phyloP scores from a whole-genome alignment of 2,113 vertebrate species.

The Alethe diademata region DNA sequence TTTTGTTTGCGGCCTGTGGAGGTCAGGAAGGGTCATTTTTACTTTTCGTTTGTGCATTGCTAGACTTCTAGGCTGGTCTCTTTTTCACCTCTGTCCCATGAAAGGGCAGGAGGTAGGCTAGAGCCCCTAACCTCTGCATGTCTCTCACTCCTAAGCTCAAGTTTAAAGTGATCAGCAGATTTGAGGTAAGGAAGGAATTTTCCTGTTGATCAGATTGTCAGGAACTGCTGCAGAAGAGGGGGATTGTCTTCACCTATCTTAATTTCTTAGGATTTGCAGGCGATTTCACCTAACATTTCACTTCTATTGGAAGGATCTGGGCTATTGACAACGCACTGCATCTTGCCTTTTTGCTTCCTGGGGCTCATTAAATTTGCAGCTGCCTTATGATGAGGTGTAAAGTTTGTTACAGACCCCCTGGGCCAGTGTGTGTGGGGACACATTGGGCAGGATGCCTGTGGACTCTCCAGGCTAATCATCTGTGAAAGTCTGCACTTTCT shows the following conservation, averaged over 20 bases:
- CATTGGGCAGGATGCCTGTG: not conserved
- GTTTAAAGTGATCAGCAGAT: not conserved
- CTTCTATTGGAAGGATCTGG: not conserved
- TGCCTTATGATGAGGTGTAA: slow-evolving; percentile 39
- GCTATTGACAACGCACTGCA: not conserved
- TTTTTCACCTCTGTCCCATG: slow-evolving; percentile 20
- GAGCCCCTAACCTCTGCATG: not conserved
- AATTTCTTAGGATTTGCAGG: not conserved
- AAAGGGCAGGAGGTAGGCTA: not conserved
- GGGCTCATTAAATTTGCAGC: slow-evolving; percentile 28
- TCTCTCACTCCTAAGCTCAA: not conserved
- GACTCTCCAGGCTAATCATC: not conserved
- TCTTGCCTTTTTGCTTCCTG: not conserved
- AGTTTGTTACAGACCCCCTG: not conserved
- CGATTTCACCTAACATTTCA: not conserved
- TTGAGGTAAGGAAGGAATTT: not conserved
- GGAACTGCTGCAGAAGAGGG: not conserved
- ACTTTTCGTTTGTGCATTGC: slow-evolving; percentile 33
- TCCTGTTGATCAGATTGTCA: not conserved
- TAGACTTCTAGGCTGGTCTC: slow-evolving; percentile 45
- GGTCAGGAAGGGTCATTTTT: slow-evolving; percentile 63
- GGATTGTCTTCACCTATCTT: not conserved
- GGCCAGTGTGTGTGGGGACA: not conserved
- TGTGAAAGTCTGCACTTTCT: slow-evolving; percentile 18
- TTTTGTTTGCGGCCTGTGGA: slow-evolving; percentile 33